phyloP scores from a whole-genome alignment of 37 sponge, comb jelly and placozoan genomes.

The Halisarca cf. caerulea region DNA sequence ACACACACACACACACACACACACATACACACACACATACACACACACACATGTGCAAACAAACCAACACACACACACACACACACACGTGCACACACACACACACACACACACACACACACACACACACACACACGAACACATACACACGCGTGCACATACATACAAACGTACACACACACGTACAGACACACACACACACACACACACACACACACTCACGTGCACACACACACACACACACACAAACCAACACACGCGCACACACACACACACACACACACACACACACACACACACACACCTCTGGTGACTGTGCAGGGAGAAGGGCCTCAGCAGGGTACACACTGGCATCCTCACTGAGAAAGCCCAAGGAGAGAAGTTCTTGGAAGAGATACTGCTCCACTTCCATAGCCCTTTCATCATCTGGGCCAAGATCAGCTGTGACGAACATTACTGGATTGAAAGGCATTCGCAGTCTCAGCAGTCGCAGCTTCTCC shows the following conservation, averaged over 20 bases:
- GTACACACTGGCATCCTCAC: slow-evolving; percentile 17
- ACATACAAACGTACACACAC: too few species aligned
- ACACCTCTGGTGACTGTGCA: slow-evolving; percentile 11
- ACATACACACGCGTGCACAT: too few species aligned
- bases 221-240: neutral
- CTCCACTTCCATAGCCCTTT: neutral
- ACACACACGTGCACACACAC: too few species aligned
- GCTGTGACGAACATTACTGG: slow-evolving; percentile 9
- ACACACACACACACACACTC: too few species aligned
- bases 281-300: neutral
- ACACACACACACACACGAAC: too few species aligned
- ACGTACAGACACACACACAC: too few species aligned
- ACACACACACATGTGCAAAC: neutral
- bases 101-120: too few species aligned
- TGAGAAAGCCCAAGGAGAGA: neutral
- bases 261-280: too few species aligned
- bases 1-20: neutral
- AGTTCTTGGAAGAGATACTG: neutral
- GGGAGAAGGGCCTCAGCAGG: neutral
- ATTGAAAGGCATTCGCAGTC: neutral
- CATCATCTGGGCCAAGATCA: neutral
- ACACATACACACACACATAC: neutral
- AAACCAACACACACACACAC: neutral
- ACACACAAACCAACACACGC: neutral
- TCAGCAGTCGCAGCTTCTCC: neutral